Percentiles rank a stretch among this genome's conserved stretches.
phyloP scores from a whole-genome alignment of 2,888 invertebrate genomes.

The Platycheirus rosarum region DNA sequence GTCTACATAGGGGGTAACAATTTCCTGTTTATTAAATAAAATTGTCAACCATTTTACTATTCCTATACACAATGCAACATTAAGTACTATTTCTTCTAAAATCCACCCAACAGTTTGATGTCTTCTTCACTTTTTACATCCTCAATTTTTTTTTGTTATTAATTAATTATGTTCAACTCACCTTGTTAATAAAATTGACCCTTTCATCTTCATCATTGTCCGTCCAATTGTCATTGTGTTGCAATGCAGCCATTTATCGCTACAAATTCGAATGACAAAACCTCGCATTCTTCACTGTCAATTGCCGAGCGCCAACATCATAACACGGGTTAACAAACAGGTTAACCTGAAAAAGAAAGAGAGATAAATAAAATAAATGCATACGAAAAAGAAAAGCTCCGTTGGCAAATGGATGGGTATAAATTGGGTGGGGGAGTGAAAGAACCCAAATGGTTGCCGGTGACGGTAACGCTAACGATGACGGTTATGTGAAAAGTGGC shows the following conservation, averaged over 20 bases:
- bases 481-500: conserved; percentile 3
- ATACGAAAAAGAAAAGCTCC: conserved; percentile 42
- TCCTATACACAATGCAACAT: no score
- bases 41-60: no score
- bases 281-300: conserved; percentile 42
- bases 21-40: no score
- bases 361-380: no score
- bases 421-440: conserved; percentile 7
- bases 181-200: conserved; percentile 70
- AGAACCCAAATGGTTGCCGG: conserved; percentile 46
- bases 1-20: no score
- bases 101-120: not conserved
- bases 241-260: conserved; percentile 18
- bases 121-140: conserved; percentile 9
- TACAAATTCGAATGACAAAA: conserved; percentile 7
- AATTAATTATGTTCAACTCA: conserved; percentile 66
- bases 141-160: conserved; percentile 48
- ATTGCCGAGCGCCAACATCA: conserved; percentile 26
- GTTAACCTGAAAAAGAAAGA: conserved; percentile 64
- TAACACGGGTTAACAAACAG: conserved; percentile 68
- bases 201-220: conserved; percentile 22
- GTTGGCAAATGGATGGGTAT: not conserved
- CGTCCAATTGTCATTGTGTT: not conserved
- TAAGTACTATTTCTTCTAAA: no score
- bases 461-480: not conserved